Evolutionary conservation across 2,888 invertebrate genomes (phyloP).

Genomic region (Odontocolon sp.): DNA sequence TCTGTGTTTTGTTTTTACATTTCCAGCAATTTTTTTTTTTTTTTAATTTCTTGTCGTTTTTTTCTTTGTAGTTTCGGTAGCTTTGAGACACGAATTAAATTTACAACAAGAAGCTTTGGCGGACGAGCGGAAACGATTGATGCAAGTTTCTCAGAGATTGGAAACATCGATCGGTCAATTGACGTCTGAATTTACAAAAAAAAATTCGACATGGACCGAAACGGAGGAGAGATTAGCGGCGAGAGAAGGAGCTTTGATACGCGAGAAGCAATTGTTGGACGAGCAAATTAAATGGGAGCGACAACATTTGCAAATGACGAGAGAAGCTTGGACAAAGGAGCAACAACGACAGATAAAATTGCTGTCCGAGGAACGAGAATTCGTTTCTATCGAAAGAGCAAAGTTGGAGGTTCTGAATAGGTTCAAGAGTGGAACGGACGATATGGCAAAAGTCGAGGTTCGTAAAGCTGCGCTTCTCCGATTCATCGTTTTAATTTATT

Average conservation of each 20-base stretch:
- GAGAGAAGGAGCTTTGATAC: conserved; percentile 68
- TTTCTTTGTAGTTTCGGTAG: conserved; percentile 57
- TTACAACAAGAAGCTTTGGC: conserved; percentile 68
- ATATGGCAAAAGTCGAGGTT: conserved; percentile 74
- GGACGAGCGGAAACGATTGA: conserved; percentile 69
- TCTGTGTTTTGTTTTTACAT: conserved; percentile 4
- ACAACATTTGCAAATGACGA: conserved; percentile 71
- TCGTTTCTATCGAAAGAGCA: conserved; percentile 70
- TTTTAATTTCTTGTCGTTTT: not conserved
- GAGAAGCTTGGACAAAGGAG: conserved; percentile 75
- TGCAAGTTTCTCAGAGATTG: conserved; percentile 69
- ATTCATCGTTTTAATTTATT: too few species aligned
- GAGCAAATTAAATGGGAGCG: conserved; percentile 76
- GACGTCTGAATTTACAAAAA: conserved; percentile 70
- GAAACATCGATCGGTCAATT: conserved; percentile 67
- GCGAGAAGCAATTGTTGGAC: conserved; percentile 74
- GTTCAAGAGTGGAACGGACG: conserved; percentile 69
- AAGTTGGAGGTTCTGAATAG: conserved; percentile 72
- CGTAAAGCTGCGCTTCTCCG: conserved; percentile 1
- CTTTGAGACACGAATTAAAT: conserved; percentile 69
- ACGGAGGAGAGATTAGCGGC: conserved; percentile 70
- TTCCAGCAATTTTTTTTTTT: conserved; percentile 15
- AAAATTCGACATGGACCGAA: conserved; percentile 66
- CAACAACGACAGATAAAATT: conserved; percentile 72
- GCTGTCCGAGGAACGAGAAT: conserved; percentile 72